Conservation (phyloP, 2,113 vertebrate species). For the Boulengeromyrus knoepffleri region DNA sequence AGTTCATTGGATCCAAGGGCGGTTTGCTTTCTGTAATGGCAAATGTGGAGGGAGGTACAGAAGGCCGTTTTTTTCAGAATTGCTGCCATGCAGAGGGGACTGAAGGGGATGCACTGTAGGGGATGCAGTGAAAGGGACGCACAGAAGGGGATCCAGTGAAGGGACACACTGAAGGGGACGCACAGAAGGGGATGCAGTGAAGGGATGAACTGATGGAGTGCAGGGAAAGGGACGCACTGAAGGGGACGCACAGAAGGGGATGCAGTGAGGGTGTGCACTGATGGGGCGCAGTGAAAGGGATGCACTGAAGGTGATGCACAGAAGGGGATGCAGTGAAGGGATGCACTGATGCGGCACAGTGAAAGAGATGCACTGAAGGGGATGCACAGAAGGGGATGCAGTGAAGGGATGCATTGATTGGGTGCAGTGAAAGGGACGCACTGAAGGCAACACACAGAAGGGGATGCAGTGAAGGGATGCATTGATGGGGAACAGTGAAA, state of each 20-base stretch:
- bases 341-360: no score
- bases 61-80: neutral
- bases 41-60: neutral
- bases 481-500: no score
- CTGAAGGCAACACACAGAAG: neutral
- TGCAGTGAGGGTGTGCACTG: no score
- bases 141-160: neutral
- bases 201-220: no score
- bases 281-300: no score
- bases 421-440: neutral
- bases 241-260: no score
- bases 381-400: neutral
- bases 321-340: neutral
- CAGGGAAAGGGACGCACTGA: no score
- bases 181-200: neutral
- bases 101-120: neutral
- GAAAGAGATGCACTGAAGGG: neutral
- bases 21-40: neutral
- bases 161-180: neutral
- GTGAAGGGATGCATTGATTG: neutral
- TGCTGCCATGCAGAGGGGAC: neutral
- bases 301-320: neutral
- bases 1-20: neutral
- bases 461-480: no score
- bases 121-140: neutral